Evolutionary conservation across 1,140 invertebrate species (phyloP), one percentile per base, ranked within the genome.

Genomic region (Luehdorfia chinensis): DNA sequence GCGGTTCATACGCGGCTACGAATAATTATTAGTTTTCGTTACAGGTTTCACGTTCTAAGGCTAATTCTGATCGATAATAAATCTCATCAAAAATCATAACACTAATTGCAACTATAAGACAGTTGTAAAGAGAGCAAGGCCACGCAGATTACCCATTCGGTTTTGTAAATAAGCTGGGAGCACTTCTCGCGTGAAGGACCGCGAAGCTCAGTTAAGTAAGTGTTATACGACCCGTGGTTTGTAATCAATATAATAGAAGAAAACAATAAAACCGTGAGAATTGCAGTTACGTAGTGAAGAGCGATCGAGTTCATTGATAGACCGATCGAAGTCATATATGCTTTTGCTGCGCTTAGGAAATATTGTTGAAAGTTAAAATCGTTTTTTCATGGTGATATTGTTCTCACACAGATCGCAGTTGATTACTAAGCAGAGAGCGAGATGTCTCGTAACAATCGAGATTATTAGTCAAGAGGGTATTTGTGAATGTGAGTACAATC

Each of bases 401-500:
- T 33, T 33, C 31, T 13, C 31, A 33, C 31, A 14, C 31, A 33
- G 7, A 5, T 16, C 3, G n/a, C 4, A 30, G 8, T 12, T 4
- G 8, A 30, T 7, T 30, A 12, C 8, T 9, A 11, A 30, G 4
- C 27, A 7, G 6, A 5, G 31, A 5, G 43, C 28, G 36, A 34
- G 37, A 18, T 28, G 2, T 4, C 25, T 7, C 2, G 39, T 41
- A 51, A 51, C 55, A 58, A 58, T 56, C 33, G 47, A 33, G 45
- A 43, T 25, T 50, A 51, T 52, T 61, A 44, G 53, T 53, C 32
- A 45, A 59, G 43, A 47, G 47, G 32, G 50, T 47, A 52, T 57
- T 48, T 23, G 54, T 55, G 33, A 37, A 31, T 50, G 37, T 32
- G 27, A 39, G 36, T 32, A 47, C 34, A 57, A 47, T 47, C 27